These are phyloP conservation scores for Crossaster papposus DNA, from an alignment of 53 echinoderm and acorn worm species.

Conservation along the genomic window DNA sequence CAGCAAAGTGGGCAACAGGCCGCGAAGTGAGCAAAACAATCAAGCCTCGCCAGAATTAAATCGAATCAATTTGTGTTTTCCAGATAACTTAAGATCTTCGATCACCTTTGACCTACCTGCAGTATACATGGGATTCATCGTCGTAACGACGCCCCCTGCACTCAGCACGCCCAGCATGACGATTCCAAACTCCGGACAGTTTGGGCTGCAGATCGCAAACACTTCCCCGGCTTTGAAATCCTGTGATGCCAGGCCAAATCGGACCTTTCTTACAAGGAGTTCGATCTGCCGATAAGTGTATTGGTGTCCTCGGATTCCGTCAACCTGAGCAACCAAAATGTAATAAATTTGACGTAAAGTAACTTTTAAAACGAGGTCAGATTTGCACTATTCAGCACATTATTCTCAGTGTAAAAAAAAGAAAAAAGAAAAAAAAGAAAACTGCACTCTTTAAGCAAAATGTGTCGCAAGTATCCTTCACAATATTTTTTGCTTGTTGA, in stretches of 20 bases:
- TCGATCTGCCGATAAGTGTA: conserved; percentile 67
- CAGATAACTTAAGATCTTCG: background rate
- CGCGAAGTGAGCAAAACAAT: no score
- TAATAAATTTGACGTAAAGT: no score
- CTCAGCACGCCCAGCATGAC: conserved; percentile 54
- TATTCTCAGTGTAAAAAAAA: no score
- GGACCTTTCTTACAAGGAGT: conserved; percentile 37
- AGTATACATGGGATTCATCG: conserved; percentile 66
- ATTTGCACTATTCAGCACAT: no score
- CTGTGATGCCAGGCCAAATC: conserved; percentile 44
- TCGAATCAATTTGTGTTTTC: no score
- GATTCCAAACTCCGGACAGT: conserved; percentile 63
- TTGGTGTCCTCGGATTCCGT: conserved; percentile 46
- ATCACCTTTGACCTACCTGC: conserved; percentile 44
- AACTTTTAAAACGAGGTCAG: no score
- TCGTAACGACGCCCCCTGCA: conserved; percentile 67
- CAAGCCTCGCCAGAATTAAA: no score
- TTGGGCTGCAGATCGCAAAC: conserved; percentile 69
- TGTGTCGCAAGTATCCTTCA: no score
- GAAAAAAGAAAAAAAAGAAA: no score
- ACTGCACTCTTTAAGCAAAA: no score
- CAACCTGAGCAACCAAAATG: conserved; percentile 44
- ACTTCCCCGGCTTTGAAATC: conserved; percentile 72
- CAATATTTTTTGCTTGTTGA: no score
- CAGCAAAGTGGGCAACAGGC: no score